These are phyloP conservation scores for Tangara arthus DNA, from an alignment of 2,797 vertebrate species.

Conservation along the genomic window DNA sequence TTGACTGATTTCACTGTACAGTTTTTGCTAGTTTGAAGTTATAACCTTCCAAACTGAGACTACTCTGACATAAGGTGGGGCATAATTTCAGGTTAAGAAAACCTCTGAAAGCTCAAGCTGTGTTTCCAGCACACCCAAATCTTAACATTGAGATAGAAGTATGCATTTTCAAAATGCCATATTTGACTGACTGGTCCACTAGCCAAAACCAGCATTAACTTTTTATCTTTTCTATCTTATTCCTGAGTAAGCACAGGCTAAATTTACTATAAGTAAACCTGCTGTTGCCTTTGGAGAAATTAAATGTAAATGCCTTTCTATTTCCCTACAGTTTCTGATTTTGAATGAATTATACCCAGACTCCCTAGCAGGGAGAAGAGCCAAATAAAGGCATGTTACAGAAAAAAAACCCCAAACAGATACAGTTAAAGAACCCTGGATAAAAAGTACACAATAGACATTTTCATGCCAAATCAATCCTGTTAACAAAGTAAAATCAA, in stretches of 20 bases:
- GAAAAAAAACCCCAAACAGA: background rate
- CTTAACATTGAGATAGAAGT: background rate
- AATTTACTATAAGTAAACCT: background rate
- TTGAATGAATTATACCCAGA: background rate
- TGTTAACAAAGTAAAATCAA: background rate
- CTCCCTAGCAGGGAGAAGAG: background rate
- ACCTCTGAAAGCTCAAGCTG: background rate
- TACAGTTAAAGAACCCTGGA: background rate
- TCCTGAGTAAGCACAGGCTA: conserved; percentile 32
- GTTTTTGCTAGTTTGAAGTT: background rate
- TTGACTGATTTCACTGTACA: background rate
- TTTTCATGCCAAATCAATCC: background rate
- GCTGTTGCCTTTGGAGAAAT: conserved; percentile 10
- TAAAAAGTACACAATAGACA: background rate
- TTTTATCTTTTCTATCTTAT: background rate
- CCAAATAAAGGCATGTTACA: conserved; percentile 19
- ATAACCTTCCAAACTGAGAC: background rate
- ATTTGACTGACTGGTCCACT: background rate
- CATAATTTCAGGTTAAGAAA: background rate
- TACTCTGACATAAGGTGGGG: background rate
- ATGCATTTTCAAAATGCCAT: background rate
- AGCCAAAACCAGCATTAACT: background rate
- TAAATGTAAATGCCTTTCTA: background rate
- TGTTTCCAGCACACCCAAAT: background rate
- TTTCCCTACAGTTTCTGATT: background rate